Evolutionary conservation across 2,888 invertebrate species (phyloP).

Genomic region (Spilosoma lubricipeda): DNA sequence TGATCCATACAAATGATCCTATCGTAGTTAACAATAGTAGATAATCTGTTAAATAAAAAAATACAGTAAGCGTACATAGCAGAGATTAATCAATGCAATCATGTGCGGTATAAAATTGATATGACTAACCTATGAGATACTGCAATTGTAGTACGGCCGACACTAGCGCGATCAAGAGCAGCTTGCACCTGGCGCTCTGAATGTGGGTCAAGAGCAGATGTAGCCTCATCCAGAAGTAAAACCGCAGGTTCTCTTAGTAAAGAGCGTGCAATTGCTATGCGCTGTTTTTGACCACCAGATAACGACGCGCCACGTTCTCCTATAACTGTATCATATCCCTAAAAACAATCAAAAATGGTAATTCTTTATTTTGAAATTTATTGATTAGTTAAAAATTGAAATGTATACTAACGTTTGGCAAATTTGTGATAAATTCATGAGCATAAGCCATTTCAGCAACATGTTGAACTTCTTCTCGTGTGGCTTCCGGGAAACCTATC

Average conservation of each 20-base stretch:
- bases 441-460: conserved; percentile 92
- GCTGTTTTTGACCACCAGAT: conserved; percentile 94
- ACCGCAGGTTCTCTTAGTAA: conserved; percentile 91
- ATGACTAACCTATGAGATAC: conserved; percentile 87
- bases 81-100: neutral
- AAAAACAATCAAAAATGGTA: conserved; percentile 2
- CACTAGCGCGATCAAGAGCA: conserved; percentile 90
- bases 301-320: conserved; percentile 93
- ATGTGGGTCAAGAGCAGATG: conserved; percentile 93
- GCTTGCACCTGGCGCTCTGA: conserved; percentile 93
- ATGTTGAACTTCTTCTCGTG: conserved; percentile 88
- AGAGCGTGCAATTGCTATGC: conserved; percentile 94
- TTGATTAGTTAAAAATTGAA: neutral
- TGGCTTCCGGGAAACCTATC: conserved; percentile 90
- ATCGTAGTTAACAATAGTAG: conserved; percentile 90
- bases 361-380: neutral
- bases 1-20: conserved; percentile 91
- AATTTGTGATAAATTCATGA: conserved; percentile 90
- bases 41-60: conserved; percentile 75
- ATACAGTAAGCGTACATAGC: neutral
- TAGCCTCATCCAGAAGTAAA: conserved; percentile 92
- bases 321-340: conserved; percentile 92
- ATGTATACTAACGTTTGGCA: conserved; percentile 87
- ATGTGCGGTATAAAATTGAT: neutral
- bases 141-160: conserved; percentile 90